These are phyloP conservation scores for Venusia cambrica DNA, from an alignment of 2,888 invertebrate species.

Conservation along the genomic window DNA sequence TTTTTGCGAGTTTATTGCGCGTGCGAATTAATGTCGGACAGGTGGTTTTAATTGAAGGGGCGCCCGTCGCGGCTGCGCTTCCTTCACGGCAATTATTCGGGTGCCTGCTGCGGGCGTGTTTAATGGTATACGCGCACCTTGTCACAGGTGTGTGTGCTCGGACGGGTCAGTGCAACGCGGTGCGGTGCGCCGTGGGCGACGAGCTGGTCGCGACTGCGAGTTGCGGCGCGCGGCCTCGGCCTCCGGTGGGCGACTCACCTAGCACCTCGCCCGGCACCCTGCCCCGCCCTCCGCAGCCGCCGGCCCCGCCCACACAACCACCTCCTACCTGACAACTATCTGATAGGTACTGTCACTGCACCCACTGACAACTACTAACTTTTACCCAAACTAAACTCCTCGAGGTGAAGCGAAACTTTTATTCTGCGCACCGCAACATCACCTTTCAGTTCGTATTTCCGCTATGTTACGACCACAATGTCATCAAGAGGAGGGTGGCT, in stretches of 20 bases:
- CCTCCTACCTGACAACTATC: no score
- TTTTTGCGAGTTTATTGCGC: conserved; percentile 68
- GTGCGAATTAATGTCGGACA: conserved; percentile 75
- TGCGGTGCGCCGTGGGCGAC: conserved; percentile 54
- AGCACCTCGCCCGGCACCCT: conserved; percentile 64
- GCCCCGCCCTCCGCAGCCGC: conserved; percentile 70
- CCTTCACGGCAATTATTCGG: conserved; percentile 76
- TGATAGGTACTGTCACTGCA: no score
- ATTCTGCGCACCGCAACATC: no score
- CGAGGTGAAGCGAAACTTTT: conserved; percentile 10
- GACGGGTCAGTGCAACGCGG: conserved; percentile 38
- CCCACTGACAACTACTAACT: conserved; percentile 44
- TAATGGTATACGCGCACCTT: conserved; percentile 61
- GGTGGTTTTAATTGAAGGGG: conserved; percentile 73
- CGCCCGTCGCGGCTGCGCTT: conserved; percentile 59
- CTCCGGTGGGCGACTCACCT: conserved; percentile 62
- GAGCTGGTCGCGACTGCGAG: conserved; percentile 65
- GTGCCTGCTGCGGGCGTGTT: conserved; percentile 56
- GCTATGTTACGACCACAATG: no score
- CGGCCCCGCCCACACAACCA: conserved; percentile 59
- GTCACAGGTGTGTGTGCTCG: conserved; percentile 42
- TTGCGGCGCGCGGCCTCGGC: conserved; percentile 41
- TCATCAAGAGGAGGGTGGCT: no score
- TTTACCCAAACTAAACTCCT: conserved; percentile 10
- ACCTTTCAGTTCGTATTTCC: no score